These are phyloP conservation scores for Scaeva pyrastri DNA, from an alignment of 2,888 invertebrate genomes.

Conservation along the genomic window DNA sequence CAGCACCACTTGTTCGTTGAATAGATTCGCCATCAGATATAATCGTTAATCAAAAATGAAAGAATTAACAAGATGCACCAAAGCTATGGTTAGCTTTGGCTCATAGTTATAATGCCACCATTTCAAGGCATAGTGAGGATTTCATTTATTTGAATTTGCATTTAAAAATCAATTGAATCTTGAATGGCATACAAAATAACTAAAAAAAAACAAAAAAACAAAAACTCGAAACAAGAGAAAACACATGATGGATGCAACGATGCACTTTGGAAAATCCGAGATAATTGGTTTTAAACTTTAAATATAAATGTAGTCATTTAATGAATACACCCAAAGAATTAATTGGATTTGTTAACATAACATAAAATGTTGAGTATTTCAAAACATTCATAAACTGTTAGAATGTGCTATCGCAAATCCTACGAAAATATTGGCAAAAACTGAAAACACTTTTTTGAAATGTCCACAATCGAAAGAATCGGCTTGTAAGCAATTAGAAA, in stretches of 20 bases:
- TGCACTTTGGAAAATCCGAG: conserved; percentile 61
- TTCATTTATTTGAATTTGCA: conserved; percentile 44
- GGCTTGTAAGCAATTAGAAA: no score
- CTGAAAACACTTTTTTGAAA: no score
- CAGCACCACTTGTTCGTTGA: conserved; percentile 52
- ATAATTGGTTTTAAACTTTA: conserved; percentile 35
- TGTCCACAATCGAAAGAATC: no score
- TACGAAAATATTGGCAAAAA: no score
- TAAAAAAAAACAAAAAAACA: neutral
- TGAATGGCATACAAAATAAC: conserved; percentile 17
- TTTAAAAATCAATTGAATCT: conserved; percentile 41
- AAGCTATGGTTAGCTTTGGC: conserved; percentile 1
- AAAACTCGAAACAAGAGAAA: no score
- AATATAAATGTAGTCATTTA: neutral
- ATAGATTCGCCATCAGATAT: conserved; percentile 35
- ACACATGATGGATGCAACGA: conserved; percentile 55
- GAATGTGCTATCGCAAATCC: no score
- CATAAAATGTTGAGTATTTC: no score
- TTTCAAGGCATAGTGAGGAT: conserved; percentile 32
- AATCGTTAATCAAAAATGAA: conserved; percentile 71
- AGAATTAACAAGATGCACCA: conserved; percentile 69
- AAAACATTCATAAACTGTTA: no score
- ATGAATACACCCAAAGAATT: conserved; percentile 49
- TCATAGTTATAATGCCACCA: neutral
- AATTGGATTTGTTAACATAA: no score